Evolutionary conservation across 2,797 vertebrate species (phyloP).

Genomic region (Xyrichtys novacula): DNA sequence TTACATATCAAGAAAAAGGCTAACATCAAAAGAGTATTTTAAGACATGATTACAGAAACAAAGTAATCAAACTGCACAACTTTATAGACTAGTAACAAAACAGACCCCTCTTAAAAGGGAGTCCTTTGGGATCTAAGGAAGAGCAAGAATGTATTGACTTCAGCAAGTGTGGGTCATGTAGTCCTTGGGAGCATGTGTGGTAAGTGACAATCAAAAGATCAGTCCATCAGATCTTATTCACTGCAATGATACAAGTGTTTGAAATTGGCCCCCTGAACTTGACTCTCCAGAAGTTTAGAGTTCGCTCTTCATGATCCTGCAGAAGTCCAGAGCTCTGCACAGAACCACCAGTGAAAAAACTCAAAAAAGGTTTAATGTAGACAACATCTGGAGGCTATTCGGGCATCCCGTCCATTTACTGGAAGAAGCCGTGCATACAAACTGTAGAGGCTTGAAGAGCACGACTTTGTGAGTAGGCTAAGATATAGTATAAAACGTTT

Average conservation of each 20-base stretch:
- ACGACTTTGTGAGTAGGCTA: slow-evolving; percentile 59
- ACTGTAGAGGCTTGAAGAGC: slow-evolving; percentile 57
- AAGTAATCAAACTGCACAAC: slow-evolving; percentile 78
- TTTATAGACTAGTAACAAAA: slow-evolving; percentile 80
- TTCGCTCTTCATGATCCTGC: slow-evolving; percentile 40
- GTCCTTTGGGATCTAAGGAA: slow-evolving; percentile 70
- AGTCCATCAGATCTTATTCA: slow-evolving; percentile 51
- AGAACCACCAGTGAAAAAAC: slow-evolving; percentile 47
- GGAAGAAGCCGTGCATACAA: slow-evolving; percentile 53
- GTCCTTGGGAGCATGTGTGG: slow-evolving; percentile 52
- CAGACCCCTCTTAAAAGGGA: slow-evolving; percentile 73
- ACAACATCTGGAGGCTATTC: slow-evolving; percentile 38
- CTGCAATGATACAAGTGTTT: slow-evolving; percentile 37
- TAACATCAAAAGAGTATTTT: slow-evolving; percentile 80
- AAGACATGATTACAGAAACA: slow-evolving; percentile 82
- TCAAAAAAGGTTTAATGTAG: slow-evolving; percentile 42
- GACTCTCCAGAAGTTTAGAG: slow-evolving; percentile 32
- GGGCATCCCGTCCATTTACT: slow-evolving; percentile 44
- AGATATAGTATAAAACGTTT: slow-evolving; percentile 79
- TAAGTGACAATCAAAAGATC: slow-evolving; percentile 62
- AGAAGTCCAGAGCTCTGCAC: slow-evolving; percentile 42
- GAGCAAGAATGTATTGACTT: slow-evolving; percentile 54
- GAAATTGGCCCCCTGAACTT: slow-evolving; percentile 20
- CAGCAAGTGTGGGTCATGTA: slow-evolving; percentile 55
- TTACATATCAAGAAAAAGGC: slow-evolving; percentile 84